Percentiles rank a stretch among this genome's conserved stretches.
Conservation (phyloP, 2,888 invertebrate species). For the Chaitophorus viminalis region DNA sequence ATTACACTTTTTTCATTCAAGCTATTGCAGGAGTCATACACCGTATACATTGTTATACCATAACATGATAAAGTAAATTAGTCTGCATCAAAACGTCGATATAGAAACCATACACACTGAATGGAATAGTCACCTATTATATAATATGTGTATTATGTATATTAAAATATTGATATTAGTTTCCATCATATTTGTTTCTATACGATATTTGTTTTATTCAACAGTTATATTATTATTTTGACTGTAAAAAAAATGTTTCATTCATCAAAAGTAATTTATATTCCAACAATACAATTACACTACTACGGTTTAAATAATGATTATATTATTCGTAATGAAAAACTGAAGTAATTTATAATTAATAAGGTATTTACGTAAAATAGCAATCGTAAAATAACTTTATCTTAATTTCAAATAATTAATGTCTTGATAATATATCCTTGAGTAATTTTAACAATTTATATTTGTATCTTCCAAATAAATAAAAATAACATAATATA, state of each 20-base stretch:
- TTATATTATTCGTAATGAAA: not conserved
- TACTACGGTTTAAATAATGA: not conserved
- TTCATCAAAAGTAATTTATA: not conserved
- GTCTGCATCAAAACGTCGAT: not conserved
- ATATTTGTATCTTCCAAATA: no score
- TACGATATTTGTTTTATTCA: conserved; percentile 21
- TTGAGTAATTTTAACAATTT: no score
- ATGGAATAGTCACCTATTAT: not conserved
- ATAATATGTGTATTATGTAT: no score
- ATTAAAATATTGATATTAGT: not conserved
- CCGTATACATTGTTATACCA: not conserved
- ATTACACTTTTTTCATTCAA: not conserved
- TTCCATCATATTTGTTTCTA: not conserved
- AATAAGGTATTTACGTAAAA: no score
- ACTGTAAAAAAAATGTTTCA: not conserved
- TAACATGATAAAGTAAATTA: not conserved
- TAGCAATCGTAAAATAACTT: not conserved
- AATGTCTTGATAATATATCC: no score
- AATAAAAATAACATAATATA: no score
- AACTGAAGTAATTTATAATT: no score
- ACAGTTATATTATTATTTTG: not conserved
- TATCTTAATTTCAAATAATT: no score
- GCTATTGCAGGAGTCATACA: not conserved
- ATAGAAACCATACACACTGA: not conserved
- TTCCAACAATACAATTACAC: not conserved